A percentile compares a stretch with the other conserved stretches of the same genome.
phyloP scores from a whole-genome alignment of 2,797 vertebrate genomes.

The Nyctalus aviator region DNA sequence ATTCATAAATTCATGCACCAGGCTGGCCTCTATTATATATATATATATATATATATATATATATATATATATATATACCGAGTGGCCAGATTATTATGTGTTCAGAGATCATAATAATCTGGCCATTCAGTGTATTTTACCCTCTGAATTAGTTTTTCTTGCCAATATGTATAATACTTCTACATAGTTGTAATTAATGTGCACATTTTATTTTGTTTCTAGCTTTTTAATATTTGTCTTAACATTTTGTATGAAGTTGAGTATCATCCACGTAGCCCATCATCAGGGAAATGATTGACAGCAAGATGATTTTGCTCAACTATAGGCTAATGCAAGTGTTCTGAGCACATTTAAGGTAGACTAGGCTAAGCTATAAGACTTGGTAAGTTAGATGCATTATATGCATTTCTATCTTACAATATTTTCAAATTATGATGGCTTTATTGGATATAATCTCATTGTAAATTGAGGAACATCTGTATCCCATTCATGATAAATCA shows the following conservation, averaged over 20 bases:
- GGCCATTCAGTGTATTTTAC: background rate
- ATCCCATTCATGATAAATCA: background rate
- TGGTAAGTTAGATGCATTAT: background rate
- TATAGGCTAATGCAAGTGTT: background rate
- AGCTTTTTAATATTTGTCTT: background rate
- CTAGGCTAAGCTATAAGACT: background rate
- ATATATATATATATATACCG: too few species aligned
- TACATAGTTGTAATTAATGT: constrained; percentile 1
- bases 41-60: too few species aligned
- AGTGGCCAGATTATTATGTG: too few species aligned
- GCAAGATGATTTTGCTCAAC: background rate
- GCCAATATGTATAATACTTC: background rate
- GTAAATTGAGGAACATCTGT: background rate
- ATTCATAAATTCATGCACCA: too few species aligned
- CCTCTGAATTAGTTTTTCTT: background rate
- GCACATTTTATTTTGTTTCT: background rate
- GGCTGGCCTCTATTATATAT: too few species aligned
- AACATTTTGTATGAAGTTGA: background rate
- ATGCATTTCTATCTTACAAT: background rate
- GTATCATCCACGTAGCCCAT: background rate
- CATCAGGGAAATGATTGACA: background rate
- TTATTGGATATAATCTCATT: background rate
- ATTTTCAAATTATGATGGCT: background rate
- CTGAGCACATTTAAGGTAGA: background rate
- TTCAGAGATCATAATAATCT: too few species aligned